Evolutionary conservation across 2,113 vertebrate genomes (phyloP).

Genomic region (Gallinago jamesoni): DNA sequence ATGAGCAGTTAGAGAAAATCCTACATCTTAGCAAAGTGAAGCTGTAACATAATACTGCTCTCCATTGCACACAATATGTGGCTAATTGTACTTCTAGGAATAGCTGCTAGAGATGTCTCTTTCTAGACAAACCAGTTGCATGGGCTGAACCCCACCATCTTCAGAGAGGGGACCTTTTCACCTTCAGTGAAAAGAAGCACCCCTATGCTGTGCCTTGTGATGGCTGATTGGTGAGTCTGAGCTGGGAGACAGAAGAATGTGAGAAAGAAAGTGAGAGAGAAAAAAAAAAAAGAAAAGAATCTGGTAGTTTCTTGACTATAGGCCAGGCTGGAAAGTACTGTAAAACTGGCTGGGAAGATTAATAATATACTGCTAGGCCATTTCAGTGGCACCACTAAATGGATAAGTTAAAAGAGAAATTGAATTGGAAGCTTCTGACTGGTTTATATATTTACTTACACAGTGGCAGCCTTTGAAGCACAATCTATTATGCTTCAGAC

Average conservation of each 20-base stretch:
- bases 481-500: neutral
- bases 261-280: neutral
- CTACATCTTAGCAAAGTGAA: neutral
- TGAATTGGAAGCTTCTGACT: neutral
- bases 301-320: neutral
- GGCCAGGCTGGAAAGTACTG: neutral
- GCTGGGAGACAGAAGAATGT: constrained; percentile 50
- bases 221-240: neutral
- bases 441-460: neutral
- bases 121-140: neutral
- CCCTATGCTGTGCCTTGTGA: neutral
- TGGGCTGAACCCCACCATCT: neutral
- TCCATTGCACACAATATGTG: neutral
- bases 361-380: neutral
- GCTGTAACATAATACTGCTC: neutral
- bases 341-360: neutral
- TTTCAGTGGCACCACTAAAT: neutral
- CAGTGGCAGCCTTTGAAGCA: neutral
- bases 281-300: neutral
- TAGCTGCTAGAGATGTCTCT: neutral
- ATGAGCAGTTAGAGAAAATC: neutral
- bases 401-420: neutral
- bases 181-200: neutral
- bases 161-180: neutral
- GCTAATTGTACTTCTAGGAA: constrained; percentile 10